Evolutionary conservation across 2,797 vertebrate genomes (phyloP), one percentile per base, ranked within the genome.

Genomic region (Erithacus rubecula): DNA sequence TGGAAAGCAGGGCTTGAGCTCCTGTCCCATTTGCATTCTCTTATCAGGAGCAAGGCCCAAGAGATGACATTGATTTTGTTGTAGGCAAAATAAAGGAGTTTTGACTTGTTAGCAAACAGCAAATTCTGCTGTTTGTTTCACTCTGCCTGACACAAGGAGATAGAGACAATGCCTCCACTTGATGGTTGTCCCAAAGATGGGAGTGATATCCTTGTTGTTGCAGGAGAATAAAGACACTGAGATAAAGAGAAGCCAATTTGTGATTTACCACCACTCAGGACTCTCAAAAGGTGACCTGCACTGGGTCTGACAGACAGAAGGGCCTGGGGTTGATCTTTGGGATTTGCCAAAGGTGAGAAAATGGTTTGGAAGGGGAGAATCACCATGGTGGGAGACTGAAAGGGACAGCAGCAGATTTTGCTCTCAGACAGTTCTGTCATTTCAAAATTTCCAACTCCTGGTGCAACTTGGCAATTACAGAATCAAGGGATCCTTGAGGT

Each of bases 21-120:
- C n/a, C 80, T 59, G 46, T 30, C 9, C 0, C 32, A 27, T 90
- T 82, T 58, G 30, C 78, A 34, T 67, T 89, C 74, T 58, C 62
- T 69, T 85, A 62, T 69, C 70, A 52, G 74, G 32, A 80, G 14
- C 26, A 8, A 36, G 24, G 71, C 59, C 55, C 64, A 7, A 15
- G 65, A 81, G 62, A 78, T 67, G 68, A 36, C 81, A 92, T 63
- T 64, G 81, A 94, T 93, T 93, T 87, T 36, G 27, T 5, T 47
- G 72, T 23, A 83, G 59, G 56, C 58, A 75, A 92, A 92, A 65
- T 3, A 14, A 14, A 83, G 44, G 47, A 29, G 18, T 76, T 89
- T 70, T 52, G 87, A n/a, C 59, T 82, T 71, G 55, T 58, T 43
- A 47, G 67, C 2, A 43, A 75, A 43, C 34, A 51, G 34, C 60